phyloP scores from a whole-genome alignment of 1,140 invertebrate genomes.

The Megalopta genalis region DNA sequence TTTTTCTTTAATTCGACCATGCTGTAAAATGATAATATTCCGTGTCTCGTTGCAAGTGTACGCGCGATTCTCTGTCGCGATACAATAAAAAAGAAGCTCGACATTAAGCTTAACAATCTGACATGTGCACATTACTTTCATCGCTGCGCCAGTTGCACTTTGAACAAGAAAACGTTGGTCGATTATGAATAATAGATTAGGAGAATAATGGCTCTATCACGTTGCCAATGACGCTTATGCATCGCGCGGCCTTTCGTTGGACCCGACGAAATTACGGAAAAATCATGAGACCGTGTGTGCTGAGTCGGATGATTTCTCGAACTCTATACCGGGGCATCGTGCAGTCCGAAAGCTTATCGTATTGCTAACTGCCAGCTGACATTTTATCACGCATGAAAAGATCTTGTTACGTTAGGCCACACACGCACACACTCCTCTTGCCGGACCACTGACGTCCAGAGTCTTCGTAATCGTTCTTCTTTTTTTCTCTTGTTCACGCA shows the following conservation, averaged over 20 bases:
- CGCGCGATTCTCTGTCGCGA: no score
- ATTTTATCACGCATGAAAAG: conserved; percentile 36
- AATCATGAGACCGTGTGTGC: neutral
- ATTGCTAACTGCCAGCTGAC: conserved; percentile 28
- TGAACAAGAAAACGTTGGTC: neutral
- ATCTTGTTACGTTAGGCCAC: conserved; percentile 30
- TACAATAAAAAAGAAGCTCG: no score
- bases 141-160: neutral
- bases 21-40: no score
- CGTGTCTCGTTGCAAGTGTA: no score
- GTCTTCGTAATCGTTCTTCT: neutral
- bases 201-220: neutral
- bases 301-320: neutral
- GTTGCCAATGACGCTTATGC: neutral
- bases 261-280: neutral
- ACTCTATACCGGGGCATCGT: neutral
- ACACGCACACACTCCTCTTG: conserved; percentile 10
- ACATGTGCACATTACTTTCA: no score
- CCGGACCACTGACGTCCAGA: conserved; percentile 1
- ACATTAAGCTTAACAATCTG: no score
- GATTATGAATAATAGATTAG: conserved; percentile 35
- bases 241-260: neutral
- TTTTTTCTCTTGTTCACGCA: neutral
- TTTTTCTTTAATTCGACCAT: no score
- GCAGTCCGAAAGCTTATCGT: conserved; percentile 11